Evolutionary conservation across 2,888 invertebrate species (phyloP).

Genomic region (Drymonia ruficornis): DNA sequence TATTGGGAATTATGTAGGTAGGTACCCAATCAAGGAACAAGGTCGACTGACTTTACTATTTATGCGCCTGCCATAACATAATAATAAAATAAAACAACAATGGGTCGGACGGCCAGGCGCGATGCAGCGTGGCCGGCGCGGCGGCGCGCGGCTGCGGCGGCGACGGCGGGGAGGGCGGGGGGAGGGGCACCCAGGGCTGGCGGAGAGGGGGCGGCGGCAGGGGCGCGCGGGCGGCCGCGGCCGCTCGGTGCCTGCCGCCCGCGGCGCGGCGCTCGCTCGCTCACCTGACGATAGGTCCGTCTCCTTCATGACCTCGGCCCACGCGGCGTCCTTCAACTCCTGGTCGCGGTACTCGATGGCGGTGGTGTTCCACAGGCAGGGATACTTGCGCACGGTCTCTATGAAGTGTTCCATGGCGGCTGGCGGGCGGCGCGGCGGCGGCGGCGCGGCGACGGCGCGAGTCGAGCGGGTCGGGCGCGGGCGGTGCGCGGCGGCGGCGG

Average conservation of each 20-base stretch:
- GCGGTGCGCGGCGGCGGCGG: constrained; percentile 38
- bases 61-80: constrained; percentile 1
- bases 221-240: constrained; percentile 70
- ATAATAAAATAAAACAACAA: neutral
- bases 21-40: neutral
- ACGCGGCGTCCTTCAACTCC: constrained; percentile 80
- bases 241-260: constrained; percentile 46
- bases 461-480: constrained; percentile 33
- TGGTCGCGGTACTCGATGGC: constrained; percentile 80
- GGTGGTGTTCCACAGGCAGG: constrained; percentile 79
- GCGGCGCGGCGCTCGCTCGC: constrained; percentile 75
- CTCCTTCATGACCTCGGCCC: constrained; percentile 79
- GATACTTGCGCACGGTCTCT: constrained; percentile 74
- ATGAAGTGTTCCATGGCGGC: constrained; percentile 75
- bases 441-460: constrained; percentile 37
- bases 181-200: neutral
- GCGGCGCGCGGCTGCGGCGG: constrained; percentile 8
- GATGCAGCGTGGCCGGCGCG: constrained; percentile 4
- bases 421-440: constrained; percentile 34
- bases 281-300: constrained; percentile 75
- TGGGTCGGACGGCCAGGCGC: constrained; percentile 4
- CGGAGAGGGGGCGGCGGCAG: constrained; percentile 71
- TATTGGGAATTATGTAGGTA: no score
- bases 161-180: constrained; percentile 3
- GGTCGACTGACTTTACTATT: constrained; percentile 6